Base-by-base conservation (phyloP, 2,888 invertebrate genomes). In the Phragmatobia fuliginosa region DNA sequence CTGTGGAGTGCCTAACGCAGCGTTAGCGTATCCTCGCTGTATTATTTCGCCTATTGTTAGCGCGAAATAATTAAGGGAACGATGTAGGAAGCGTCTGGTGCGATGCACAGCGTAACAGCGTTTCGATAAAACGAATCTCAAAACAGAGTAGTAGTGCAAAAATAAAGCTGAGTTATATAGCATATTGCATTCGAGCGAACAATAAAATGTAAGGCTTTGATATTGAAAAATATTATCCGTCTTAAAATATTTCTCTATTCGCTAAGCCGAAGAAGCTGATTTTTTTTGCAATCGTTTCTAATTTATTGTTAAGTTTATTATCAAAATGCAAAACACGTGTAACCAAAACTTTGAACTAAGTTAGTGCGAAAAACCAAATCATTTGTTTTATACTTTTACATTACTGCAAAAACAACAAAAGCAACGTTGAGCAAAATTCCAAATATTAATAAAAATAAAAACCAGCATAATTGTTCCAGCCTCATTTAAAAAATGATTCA, bases 401-500 rank as follows among this genome's bases (percentile, higher is more conserved):
- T 33, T 32, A 64, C 36, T 56, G 5, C 56, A 41, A 32, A 28
- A 77, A 68, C 86, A 88, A 87, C 84, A 79, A 16, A 65, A 80
- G 81, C 83, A 79, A 77, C 67, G 75, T 68, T 70, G 71, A 31
- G 73, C 68, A 89, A 90, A 87, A 86, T 74, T 77, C 82, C 84
- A 85, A 81, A 86, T 83, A 90, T 91, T 89, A 90, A 88, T 90
- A 84, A 86, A 87, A 68, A 32, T 60, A 87, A 85, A 80, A 87
- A 90, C 89, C 90, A 91, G 90, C 88, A 84, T 84, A 82, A 85
- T 75, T 84, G 79, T 87, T 80, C 86, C 90, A 92, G 89, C 87
- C 92, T 88, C 89, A 85, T 85, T 84, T 86, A 89, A 85, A 89
- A 85, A 89, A 92, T 87, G 90, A 86, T 88, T 88, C 87, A 87